Percentiles rank a stretch among this genome's conserved stretches.
These are phyloP conservation scores for Psylliodes chrysocephalus DNA, from an alignment of 2,888 invertebrate genomes.

Conservation along the genomic window DNA sequence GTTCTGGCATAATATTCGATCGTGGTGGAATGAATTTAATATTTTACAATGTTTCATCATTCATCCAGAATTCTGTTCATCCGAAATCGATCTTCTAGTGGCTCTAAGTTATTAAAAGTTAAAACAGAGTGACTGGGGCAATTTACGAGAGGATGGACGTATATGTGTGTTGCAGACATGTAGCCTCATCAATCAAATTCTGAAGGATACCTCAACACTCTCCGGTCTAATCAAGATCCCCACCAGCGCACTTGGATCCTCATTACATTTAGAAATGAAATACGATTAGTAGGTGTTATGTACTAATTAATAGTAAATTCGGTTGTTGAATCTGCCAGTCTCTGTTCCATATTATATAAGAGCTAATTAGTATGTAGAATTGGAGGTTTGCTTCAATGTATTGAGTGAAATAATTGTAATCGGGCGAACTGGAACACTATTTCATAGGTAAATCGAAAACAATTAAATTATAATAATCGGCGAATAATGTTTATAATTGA, in stretches of 20 bases:
- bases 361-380: background rate
- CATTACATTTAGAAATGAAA: conserved; percentile 40
- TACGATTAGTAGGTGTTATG: conserved; percentile 35
- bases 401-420: too few relatives aligned
- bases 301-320: conserved; percentile 38
- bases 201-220: conserved; percentile 54
- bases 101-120: conserved; percentile 60
- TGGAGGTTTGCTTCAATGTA: too few relatives aligned
- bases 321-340: conserved; percentile 8
- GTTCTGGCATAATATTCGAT: background rate
- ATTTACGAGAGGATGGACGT: conserved; percentile 56
- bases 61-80: background rate
- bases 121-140: conserved; percentile 56
- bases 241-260: conserved; percentile 30
- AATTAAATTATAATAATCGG: too few relatives aligned
- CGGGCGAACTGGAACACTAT: too few relatives aligned
- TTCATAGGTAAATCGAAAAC: too few relatives aligned
- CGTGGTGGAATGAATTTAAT: conserved; percentile 6
- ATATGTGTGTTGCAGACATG: conserved; percentile 53
- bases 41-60: conserved; percentile 21
- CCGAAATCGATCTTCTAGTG: conserved; percentile 20
- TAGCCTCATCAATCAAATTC: conserved; percentile 58
- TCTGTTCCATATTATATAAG: background rate
- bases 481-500: too few relatives aligned
- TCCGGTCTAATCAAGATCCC: conserved; percentile 50